Conservation (phyloP, 2,113 vertebrate species). For the Brachyhypopomus gauderio region DNA sequence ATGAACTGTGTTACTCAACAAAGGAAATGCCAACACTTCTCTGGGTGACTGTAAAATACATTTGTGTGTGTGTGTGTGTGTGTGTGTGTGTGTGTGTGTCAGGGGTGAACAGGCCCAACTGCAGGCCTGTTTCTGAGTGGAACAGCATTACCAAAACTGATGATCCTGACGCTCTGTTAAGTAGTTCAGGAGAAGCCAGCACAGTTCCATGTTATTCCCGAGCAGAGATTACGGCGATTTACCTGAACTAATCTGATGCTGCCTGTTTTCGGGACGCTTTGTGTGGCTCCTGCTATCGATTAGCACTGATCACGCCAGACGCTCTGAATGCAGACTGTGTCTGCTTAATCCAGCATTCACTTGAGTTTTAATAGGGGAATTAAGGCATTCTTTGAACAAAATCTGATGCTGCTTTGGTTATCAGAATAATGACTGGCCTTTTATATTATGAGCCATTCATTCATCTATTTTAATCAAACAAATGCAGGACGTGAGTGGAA, state of each 20-base stretch:
- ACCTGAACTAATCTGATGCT: conserved; percentile 64
- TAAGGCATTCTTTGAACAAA: conserved; percentile 48
- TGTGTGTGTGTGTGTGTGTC: not conserved
- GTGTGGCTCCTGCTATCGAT: conserved; percentile 59
- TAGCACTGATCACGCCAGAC: conserved; percentile 60
- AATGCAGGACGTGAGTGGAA: not conserved
- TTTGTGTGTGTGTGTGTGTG: too few relatives aligned
- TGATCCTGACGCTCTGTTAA: too few relatives aligned
- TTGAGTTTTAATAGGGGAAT: conserved; percentile 45
- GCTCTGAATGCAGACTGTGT: conserved; percentile 46
- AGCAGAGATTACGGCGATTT: conserved; percentile 62
- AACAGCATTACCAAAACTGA: too few relatives aligned
- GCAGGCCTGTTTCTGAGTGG: too few relatives aligned
- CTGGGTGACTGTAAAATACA: not conserved
- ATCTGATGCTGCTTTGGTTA: conserved; percentile 31
- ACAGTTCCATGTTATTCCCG: not conserved
- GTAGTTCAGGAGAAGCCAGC: not conserved
- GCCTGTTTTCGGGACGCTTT: conserved; percentile 60
- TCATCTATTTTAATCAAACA: conserved; percentile 39
- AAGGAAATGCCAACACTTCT: not conserved
- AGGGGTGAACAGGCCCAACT: not conserved
- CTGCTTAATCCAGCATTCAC: conserved; percentile 33
- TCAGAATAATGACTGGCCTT: conserved; percentile 36
- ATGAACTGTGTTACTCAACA: not conserved
- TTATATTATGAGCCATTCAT: conserved; percentile 31